Evolutionary conservation across 2,797 vertebrate species (phyloP).

Genomic region (Apogon hyalosoma): DNA sequence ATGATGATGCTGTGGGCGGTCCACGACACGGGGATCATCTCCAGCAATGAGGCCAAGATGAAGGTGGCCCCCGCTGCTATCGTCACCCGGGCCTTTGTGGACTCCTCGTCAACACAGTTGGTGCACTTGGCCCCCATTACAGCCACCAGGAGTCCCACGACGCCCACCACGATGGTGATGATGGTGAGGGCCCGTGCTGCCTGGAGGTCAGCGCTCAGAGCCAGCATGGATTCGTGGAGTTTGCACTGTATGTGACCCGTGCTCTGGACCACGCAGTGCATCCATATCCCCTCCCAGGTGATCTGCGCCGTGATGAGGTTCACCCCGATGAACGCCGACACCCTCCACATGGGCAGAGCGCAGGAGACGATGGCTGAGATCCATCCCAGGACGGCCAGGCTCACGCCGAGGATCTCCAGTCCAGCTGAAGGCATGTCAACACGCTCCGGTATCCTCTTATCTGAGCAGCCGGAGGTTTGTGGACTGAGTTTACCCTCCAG

Average conservation of each 20-base stretch:
- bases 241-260: constrained; percentile 91
- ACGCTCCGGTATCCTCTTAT: not conserved
- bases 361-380: constrained; percentile 86
- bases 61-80: constrained; percentile 88
- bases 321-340: constrained; percentile 89
- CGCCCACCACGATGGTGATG: constrained; percentile 87
- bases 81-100: constrained; percentile 90
- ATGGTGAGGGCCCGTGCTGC: constrained; percentile 90
- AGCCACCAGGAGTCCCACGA: constrained; percentile 87
- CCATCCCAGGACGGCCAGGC: constrained; percentile 89
- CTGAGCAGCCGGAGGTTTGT: not conserved
- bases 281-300: constrained; percentile 91
- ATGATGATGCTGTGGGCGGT: constrained; percentile 89
- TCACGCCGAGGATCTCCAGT: constrained; percentile 89
- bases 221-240: constrained; percentile 89
- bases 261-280: constrained; percentile 90
- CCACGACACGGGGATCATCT: constrained; percentile 92
- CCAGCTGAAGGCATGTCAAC: constrained; percentile 85
- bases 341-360: constrained; percentile 91
- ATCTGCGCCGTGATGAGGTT: constrained; percentile 91
- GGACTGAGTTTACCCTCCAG: constrained; percentile 6
- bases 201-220: constrained; percentile 88
- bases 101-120: constrained; percentile 90
- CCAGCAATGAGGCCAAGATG: constrained; percentile 85
- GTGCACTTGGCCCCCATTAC: constrained; percentile 93